A percentile compares a stretch with the other conserved stretches of the same genome.
Evolutionary conservation across 2,797 vertebrate species (phyloP).

Genomic region (Sebastes diploproa): DNA sequence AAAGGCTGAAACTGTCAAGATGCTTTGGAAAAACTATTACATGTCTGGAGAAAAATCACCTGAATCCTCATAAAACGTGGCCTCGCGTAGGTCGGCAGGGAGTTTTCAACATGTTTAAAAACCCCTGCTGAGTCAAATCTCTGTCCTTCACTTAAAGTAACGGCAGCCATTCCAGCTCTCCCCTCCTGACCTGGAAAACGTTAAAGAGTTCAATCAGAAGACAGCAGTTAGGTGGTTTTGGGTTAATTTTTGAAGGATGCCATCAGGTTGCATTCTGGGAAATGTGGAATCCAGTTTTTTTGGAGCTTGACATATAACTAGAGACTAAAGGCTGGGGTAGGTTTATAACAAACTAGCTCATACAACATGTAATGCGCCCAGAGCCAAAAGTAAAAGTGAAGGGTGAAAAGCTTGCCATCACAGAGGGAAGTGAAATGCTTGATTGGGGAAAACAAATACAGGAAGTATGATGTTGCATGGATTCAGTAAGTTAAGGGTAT

Average conservation of each 20-base stretch:
- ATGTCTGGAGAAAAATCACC: slow-evolving; percentile 64
- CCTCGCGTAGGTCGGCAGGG: slow-evolving; percentile 84
- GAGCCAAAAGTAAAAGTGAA: not conserved
- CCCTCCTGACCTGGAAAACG: slow-evolving; percentile 84
- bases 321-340: not conserved
- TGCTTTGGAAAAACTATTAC: not conserved
- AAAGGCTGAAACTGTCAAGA: not conserved
- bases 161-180: slow-evolving; percentile 85
- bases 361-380: not conserved
- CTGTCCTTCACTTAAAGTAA: slow-evolving; percentile 76
- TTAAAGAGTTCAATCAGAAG: not conserved
- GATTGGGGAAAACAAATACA: not conserved
- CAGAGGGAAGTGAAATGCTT: not conserved
- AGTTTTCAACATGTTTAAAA: slow-evolving; percentile 74
- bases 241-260: not conserved
- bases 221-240: not conserved
- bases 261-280: not conserved
- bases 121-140: slow-evolving; percentile 77
- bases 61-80: slow-evolving; percentile 87
- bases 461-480: not conserved
- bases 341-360: too few species aligned
- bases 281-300: not conserved
- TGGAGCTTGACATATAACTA: not conserved
- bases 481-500: not conserved
- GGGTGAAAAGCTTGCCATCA: not conserved